phyloP scores from a whole-genome alignment of 2,113 vertebrate genomes.

The Pteropus alecto region DNA sequence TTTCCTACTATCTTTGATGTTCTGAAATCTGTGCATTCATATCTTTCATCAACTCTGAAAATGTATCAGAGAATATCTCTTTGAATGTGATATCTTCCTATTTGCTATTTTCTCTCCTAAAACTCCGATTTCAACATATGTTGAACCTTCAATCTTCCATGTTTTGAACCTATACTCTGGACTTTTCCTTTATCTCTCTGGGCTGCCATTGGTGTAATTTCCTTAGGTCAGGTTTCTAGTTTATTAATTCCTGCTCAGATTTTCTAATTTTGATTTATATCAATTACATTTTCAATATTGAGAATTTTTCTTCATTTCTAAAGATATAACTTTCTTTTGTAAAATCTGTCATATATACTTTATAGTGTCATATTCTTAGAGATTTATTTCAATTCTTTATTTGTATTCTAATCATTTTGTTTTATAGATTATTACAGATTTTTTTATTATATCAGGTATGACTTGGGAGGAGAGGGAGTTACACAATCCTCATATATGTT shows the following conservation, averaged over 20 bases:
- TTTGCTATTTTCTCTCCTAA: background rate
- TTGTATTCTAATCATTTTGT: background rate
- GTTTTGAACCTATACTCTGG: background rate
- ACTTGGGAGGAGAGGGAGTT: background rate
- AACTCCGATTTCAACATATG: background rate
- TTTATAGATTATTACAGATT: background rate
- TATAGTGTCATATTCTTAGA: background rate
- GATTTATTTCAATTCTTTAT: conserved; percentile 11
- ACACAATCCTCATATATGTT: background rate
- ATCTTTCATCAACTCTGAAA: conserved; percentile 17
- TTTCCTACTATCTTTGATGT: conserved; percentile 24
- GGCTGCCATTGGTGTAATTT: background rate
- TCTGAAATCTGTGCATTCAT: background rate
- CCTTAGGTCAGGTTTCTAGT: background rate
- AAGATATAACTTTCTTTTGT: background rate
- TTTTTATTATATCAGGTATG: background rate
- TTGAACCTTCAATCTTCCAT: background rate
- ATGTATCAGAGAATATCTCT: background rate
- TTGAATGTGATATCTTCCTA: background rate
- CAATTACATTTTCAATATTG: background rate
- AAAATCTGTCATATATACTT: background rate
- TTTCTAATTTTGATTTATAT: background rate
- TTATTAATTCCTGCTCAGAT: background rate
- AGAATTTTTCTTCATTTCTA: background rate
- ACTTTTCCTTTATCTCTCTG: background rate